Conservation (phyloP, 2,888 invertebrate species). For the Cataglyphis cursor region DNA sequence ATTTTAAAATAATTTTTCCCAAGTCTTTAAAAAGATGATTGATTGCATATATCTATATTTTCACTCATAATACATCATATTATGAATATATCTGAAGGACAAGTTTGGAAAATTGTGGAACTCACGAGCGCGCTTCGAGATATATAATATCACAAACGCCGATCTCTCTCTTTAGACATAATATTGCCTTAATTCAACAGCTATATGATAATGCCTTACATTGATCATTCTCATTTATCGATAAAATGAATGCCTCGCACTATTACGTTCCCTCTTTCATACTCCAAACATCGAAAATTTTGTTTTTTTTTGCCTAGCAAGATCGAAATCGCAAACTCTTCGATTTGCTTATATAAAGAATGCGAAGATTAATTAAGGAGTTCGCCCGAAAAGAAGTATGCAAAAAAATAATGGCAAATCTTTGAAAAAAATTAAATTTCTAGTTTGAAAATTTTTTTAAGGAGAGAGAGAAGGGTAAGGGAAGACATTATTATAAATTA, state of each 20-base stretch:
- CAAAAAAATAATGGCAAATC: not conserved
- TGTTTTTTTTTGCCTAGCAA: slow-evolving; percentile 7
- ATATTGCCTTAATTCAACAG: slow-evolving; percentile 1
- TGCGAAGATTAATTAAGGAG: slow-evolving; percentile 13
- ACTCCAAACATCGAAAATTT: slow-evolving; percentile 20
- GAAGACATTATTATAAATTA: not conserved
- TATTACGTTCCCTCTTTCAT: slow-evolving; percentile 24
- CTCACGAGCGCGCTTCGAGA: not conserved
- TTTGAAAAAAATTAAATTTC: not conserved
- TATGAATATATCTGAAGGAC: not conserved
- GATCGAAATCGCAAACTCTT: slow-evolving; percentile 17
- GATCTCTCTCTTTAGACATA: not conserved
- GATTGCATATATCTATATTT: not conserved
- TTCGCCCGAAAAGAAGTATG: slow-evolving; percentile 12
- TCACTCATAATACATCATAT: not conserved
- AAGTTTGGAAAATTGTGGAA: slow-evolving; percentile 8
- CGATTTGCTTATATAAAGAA: not conserved
- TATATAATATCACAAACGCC: not conserved
- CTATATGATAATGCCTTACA: not conserved
- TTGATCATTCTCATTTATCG: slow-evolving; percentile 4
- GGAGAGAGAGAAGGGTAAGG: no score
- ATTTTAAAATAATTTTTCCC: slow-evolving; percentile 13
- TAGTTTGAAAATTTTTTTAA: not conserved
- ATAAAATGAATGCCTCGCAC: slow-evolving; percentile 35
- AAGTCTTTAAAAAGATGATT: slow-evolving; percentile 18